Base-by-base conservation (phyloP, 1,140 invertebrate genomes). In the Reticulitermes speratus region DNA sequence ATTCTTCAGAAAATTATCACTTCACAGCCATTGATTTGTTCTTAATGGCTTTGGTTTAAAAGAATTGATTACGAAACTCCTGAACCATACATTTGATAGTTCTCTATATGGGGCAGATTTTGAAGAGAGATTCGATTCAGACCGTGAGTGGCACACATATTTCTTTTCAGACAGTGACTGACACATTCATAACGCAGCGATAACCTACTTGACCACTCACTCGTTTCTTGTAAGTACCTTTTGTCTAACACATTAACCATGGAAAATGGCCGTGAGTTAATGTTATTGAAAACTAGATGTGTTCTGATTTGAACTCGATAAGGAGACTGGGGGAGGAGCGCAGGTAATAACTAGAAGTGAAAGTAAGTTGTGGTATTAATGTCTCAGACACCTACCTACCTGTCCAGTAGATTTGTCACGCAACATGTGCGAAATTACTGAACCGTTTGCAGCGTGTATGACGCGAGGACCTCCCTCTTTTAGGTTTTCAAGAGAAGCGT, bases 171-270 rank as follows among this genome's bases (percentile, higher is more conserved):
- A 48, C 52, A 55, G 52, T 55, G 52, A 21, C 14, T 55, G 52
- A 55, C 52, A 55, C 52, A 21, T 16, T 55, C 52, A 19, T 88
- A 89, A 88, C 90, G 88, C 89, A 90, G 89, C 90, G 90, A 90
- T 90, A 90, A 90, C 90, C 90, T 90, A 91, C 90, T 91, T 89
- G 65, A 75, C 65, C n/a, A 75, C 65, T 75, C 65, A 75, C 65
- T 30, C 65, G 65, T 75, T 75, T 75, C 65, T 75, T 75, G 65
- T 14, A 30, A 30, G 25, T 25, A n/a, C 25, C n/a, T 75, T 30
- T 75, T 75, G n/a, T 8, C 65, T 30, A 30, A 8, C 65, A 75
- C 52, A 55, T 12, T 12, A 21, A 55, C 52, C 52, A 21, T 55
- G 52, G 25, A 19, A 75, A 75, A 7, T 30, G 14, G 65, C n/a